These are phyloP conservation scores for Melolontha melolontha DNA, from an alignment of 2,888 invertebrate genomes.

Conservation along the genomic window DNA sequence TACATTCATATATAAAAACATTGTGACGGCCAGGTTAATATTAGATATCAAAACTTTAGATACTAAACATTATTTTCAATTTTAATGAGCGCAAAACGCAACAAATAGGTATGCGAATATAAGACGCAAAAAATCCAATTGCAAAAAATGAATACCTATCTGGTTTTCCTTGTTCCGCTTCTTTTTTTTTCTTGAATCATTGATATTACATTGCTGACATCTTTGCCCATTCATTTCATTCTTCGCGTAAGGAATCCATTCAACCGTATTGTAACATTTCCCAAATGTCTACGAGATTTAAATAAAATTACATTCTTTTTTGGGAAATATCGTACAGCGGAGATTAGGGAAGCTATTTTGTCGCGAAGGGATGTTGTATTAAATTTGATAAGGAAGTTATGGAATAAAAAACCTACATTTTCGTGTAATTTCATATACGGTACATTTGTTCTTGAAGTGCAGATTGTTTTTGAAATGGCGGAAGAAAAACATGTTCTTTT, in stretches of 20 bases:
- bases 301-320: slow-evolving; percentile 31
- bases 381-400: slow-evolving; percentile 18
- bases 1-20: too few relatives aligned
- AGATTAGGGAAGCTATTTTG: background rate
- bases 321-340: background rate
- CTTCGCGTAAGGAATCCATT: background rate
- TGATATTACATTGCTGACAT: slow-evolving; percentile 21
- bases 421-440: background rate
- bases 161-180: too few relatives aligned
- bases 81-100: too few relatives aligned
- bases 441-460: slow-evolving; percentile 2
- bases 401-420: too few relatives aligned
- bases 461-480: background rate
- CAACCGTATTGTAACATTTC: slow-evolving; percentile 24
- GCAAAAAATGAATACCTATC: too few relatives aligned
- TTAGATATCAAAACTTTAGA: too few relatives aligned
- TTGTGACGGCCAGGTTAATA: too few relatives aligned
- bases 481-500: too few relatives aligned
- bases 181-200: slow-evolving; percentile 5
- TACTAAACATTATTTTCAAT: too few relatives aligned
- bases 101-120: too few relatives aligned
- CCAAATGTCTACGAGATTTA: slow-evolving; percentile 30
- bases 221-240: slow-evolving; percentile 1
- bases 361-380: slow-evolving; percentile 6
- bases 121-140: too few relatives aligned